Evolutionary conservation across 2,888 invertebrate genomes (phyloP).

Genomic region (Anorthoa munda): DNA sequence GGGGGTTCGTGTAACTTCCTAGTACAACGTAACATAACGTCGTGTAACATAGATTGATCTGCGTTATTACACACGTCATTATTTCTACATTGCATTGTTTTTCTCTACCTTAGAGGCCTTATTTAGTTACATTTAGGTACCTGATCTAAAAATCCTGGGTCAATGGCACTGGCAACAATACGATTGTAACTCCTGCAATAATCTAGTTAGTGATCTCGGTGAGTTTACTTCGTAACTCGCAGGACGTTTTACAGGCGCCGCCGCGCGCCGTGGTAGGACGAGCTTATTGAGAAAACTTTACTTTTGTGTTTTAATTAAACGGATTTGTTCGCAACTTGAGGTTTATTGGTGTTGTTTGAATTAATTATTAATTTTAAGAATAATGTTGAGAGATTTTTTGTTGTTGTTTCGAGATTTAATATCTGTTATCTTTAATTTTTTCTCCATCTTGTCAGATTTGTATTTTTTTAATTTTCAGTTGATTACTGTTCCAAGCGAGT

Average conservation of each 20-base stretch:
- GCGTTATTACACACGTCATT: no score
- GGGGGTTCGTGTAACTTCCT: no score
- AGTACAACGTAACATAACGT: no score
- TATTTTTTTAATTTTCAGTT: not conserved
- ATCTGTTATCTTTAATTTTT: not conserved
- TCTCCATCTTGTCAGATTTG: not conserved
- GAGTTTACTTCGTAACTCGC: slow-evolving; percentile 28
- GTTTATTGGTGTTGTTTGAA: slow-evolving; percentile 58
- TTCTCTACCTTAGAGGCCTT: no score
- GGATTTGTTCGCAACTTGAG: slow-evolving; percentile 58
- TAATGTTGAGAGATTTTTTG: slow-evolving; percentile 14
- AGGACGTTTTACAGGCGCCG: slow-evolving; percentile 5
- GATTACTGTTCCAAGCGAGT: not conserved
- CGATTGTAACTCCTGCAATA: slow-evolving; percentile 18
- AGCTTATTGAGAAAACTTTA: slow-evolving; percentile 60
- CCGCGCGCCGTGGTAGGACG: slow-evolving; percentile 7
- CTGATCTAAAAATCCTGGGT: no score
- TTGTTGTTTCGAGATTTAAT: slow-evolving; percentile 26
- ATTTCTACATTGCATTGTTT: no score
- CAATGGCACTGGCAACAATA: not conserved
- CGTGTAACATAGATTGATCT: no score
- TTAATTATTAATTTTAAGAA: slow-evolving; percentile 41
- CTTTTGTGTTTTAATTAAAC: slow-evolving; percentile 64
- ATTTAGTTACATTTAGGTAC: no score
- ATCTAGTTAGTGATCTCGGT: slow-evolving; percentile 28